Evolutionary conservation across 2,888 invertebrate species (phyloP), one percentile per base, ranked within the genome.

Genomic region (Notocelia uddmanniana): DNA sequence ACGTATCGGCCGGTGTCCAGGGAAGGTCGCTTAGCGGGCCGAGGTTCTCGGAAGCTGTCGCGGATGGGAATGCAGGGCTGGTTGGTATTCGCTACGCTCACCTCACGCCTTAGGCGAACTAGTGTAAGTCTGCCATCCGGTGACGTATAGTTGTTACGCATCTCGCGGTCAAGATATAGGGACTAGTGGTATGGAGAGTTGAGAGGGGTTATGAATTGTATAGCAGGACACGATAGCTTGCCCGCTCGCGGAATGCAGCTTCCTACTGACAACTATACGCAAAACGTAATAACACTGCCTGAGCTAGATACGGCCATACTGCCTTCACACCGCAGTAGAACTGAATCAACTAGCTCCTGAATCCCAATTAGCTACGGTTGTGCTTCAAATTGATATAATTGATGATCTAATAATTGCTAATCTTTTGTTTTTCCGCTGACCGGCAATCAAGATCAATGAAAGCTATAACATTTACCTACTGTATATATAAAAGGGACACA

Each of bases 31-130:
- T 76, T 70, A 82, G 82, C 82, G 85, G 71, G 71, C 67, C 81
- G 78, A 77, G 76, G 77, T 92, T 92, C 92, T 86, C 79, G 83
- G 92, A 91, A 92, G 77, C 83, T 76, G 76, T 84, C 85, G 79
- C 85, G 85, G 85, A 90, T 87, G 89, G 88, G 83, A 87, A 92
- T 88, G 85, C 90, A 80, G 45, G 45, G 8, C n/a, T 45, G 45
- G 45, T 41, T 41, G 41, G 41, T n/a, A 45, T 45, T 45, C 45
- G 45, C 45, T 5, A 45, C 45, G 45, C n/a, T 45, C n/a, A n/a
- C 45, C 45, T 6, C 45, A 8, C 45, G 45, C n/a, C 45, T 45
- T 45, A 45, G 45, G 45, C 8, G 6, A 45, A 8, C 45, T 45
- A 45, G 45, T 45, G n/a, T 45, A 45, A 45, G 45, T 45, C 45